Base-by-base conservation (phyloP, 2,888 invertebrate genomes). In the Pseudoips prasinana region DNA sequence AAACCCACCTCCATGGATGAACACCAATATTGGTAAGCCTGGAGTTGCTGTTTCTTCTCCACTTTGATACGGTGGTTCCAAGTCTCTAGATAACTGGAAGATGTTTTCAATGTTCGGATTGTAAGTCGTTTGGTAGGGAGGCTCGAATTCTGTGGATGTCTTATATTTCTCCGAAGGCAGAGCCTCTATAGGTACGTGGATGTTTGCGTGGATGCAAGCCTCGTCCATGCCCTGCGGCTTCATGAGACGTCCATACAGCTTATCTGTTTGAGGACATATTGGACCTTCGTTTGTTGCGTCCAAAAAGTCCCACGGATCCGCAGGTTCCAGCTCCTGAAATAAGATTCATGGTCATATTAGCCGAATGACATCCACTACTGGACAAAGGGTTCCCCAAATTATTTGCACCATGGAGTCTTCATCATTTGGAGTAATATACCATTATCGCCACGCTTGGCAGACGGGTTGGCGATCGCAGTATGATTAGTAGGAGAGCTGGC, bases 181-280 rank as follows among this genome's bases (percentile, higher is more conserved):
- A 0, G 70, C 64, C 0, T 60, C 37, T 0, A 64, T 26, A 0
- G 87, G 87, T 8, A 76, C 81, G 54, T 86, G 78, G 6, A 88
- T 54, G 46, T 85, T 86, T 27, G 83, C 84, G 48, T 73, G 64
- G 43, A 87, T 79, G 53, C 87, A 88, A 0, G 69, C 73, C 51
- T 87, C 87, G 40, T 62, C 68, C 67, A 71, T 65, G 19, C 51
- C 48, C n/a, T 42, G 48, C 1, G 69, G 59, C 38, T 51, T 43
- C 70, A 72, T 67, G 5, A 84, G 30, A 1, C 39, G 43, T 0
- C 72, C 71, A 53, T 86, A 87, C 18, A 86, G 44, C 8, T 84
- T 66, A 52, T 91, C 90, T 1, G 79, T 69, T 62, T 94, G 94
- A 0, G 90, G 90, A 56, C 94, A 94, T 6, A 90, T 79, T 0